Evolutionary conservation across 1,140 invertebrate species (phyloP), one percentile per base, ranked within the genome.

Genomic region (Coelopa frigida): DNA sequence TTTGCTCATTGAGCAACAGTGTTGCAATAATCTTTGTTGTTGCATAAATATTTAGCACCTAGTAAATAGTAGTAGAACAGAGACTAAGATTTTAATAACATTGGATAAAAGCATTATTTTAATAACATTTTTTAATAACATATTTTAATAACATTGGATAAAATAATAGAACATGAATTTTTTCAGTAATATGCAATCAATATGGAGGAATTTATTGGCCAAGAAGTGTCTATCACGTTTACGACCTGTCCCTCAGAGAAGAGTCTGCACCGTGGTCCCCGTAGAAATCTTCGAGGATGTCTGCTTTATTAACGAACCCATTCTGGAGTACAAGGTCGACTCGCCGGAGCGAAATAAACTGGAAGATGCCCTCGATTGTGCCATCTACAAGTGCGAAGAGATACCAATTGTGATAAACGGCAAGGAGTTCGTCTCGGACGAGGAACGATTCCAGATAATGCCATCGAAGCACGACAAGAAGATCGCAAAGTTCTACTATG

Each of bases 341-440:
- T 92, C 88, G 45, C 72, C 75, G 21, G 94, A 99, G 68, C 78
- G 91, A 32, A 59, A 70, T 21, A 79, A 84, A 37, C 67, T 98
- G 4, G 80, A 88, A 54, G 75, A 75, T 32, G 81, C 81, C 27
- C 67, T 98, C 27, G 71, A 83, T 51, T 69, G 78, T 49, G 78
- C 77, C 61, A 69, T 77, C 42, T 63, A 64, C 37, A 72, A 76
- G 37, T 76, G 79, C 38, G 75, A 83, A 66, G 88, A 94, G 52
- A 78, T 96, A 23, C 94, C 94, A 0, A 84, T 97, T 54, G 79
- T 97, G 15, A 93, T 97, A 60, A 89, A 89, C 4, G 83, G 85
- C 46, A 77, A 94, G 67, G 84, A 87, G 70, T 83, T 87, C 51
- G 78, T 76, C 39, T 84, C 85, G 1, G 75, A 83, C 32, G 72